Percentiles rank a stretch among this genome's conserved stretches.
These are phyloP conservation scores for Tortrix viridana DNA, from an alignment of 2,888 invertebrate species.

Conservation along the genomic window DNA sequence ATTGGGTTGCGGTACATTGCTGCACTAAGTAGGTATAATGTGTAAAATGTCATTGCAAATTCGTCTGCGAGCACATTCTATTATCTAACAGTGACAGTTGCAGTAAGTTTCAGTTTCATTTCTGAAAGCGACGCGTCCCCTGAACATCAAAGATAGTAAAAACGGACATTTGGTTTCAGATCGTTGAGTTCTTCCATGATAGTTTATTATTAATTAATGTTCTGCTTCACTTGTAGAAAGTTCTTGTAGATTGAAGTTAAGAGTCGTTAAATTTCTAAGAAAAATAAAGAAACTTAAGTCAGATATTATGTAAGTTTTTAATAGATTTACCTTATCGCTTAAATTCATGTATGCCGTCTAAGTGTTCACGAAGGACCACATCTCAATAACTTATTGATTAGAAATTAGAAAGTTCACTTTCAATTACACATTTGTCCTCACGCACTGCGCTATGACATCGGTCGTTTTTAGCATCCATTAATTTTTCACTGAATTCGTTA, in stretches of 20 bases:
- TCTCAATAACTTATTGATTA: constrained; percentile 66
- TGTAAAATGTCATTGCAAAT: too few species aligned
- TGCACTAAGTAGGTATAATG: too few species aligned
- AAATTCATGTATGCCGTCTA: constrained; percentile 71
- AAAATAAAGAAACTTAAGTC: too few species aligned
- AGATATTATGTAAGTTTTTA: not conserved
- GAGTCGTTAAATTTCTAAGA: too few species aligned
- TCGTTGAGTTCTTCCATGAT: constrained; percentile 4
- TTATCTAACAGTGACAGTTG: constrained; percentile 4
- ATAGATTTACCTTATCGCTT: constrained; percentile 67
- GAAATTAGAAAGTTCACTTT: constrained; percentile 73
- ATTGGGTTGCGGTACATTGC: too few species aligned
- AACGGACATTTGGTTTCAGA: constrained; percentile 10
- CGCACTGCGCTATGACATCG: constrained; percentile 20
- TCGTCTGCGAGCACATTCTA: too few species aligned
- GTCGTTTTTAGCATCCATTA: constrained; percentile 36
- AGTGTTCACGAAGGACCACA: constrained; percentile 73
- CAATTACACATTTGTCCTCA: constrained; percentile 56
- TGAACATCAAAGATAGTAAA: constrained; percentile 21
- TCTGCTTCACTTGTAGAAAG: not conserved
- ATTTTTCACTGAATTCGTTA: constrained; percentile 15
- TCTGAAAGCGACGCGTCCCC: constrained; percentile 9
- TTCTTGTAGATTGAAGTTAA: not conserved
- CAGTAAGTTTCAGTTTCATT: not conserved
- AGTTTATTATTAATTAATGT: constrained; percentile 13